Evolutionary conservation across 2,797 vertebrate genomes (phyloP), one percentile per base, ranked within the genome.

Genomic region (Fistularia commersonii): DNA sequence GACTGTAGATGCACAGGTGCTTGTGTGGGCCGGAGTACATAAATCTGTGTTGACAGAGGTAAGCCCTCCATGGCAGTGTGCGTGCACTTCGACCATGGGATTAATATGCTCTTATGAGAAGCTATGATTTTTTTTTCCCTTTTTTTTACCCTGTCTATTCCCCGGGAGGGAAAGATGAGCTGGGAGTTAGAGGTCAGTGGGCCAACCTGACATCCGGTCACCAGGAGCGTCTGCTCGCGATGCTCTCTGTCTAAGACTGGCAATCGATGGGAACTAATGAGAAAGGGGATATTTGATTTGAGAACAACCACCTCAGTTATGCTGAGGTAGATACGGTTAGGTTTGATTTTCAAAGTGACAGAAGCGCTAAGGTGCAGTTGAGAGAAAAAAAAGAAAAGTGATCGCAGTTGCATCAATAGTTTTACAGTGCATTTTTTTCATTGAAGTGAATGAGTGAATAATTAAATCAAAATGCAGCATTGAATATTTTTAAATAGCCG

Each of bases 101-200:
- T 85, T 85, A 83, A 83, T 82, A 70, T 77, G 76, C 75, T 75
- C 59, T 79, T 82, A 81, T 74, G 63, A 69, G 75, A 58, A 68
- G 10, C 61, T 81, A 74, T 77, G 69, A 68, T n/a, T n/a, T n/a
- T n/a, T n/a, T n/a, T n/a, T n/a, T n/a, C n/a, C n/a, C n/a, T n/a
- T 78, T 78, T 71, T 77, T 76, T 69, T 53, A 46, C 57, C 63
- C 49, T 48, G 54, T 64, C 56, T 64, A 50, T 72, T 64, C 40
- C 64, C 54, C 7, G 23, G 12, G 65, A 72, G 62, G 58, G 69
- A 79, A 76, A 81, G 74, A 80, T 75, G 77, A 86, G 76, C 80
- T 77, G 59, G 55, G 76, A 78, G 69, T 66, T 54, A 54, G 74
- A 72, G 78, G 79, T 82, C 74, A 78, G 74, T 77, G 74, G 78